Conservation (phyloP, 2,888 invertebrate genomes). For the Lithophane socia region DNA sequence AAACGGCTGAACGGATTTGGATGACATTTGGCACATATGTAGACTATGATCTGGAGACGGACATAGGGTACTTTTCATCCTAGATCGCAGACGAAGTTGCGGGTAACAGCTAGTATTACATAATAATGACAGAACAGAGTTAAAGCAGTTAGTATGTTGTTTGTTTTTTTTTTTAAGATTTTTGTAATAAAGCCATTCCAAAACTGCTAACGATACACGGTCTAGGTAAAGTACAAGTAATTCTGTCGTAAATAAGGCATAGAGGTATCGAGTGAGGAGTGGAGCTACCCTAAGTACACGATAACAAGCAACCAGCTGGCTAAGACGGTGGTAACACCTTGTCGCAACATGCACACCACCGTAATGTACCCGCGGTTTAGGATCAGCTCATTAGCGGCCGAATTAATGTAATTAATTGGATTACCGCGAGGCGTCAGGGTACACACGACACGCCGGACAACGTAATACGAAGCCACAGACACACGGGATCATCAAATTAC, state of each 20-base stretch:
- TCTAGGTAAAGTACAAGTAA: background rate
- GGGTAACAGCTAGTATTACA: no score
- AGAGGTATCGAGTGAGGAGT: background rate
- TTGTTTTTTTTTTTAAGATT: no score
- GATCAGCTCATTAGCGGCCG: conserved; percentile 66
- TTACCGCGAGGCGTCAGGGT: conserved; percentile 55
- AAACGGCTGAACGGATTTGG: no score
- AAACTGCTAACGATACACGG: no score
- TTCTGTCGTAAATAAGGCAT: background rate
- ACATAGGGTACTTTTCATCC: no score
- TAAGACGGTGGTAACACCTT: conserved; percentile 19
- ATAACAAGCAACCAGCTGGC: conserved; percentile 13
- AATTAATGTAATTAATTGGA: conserved; percentile 74
- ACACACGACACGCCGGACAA: conserved; percentile 13
- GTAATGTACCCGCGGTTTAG: conserved; percentile 22
- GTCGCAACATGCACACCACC: conserved; percentile 15
- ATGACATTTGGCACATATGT: no score
- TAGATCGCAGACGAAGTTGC: no score
- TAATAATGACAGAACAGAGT: no score
- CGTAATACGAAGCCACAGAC: conserved; percentile 58
- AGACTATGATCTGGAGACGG: no score
- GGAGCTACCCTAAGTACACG: conserved; percentile 2
- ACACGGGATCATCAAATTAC: conserved; percentile 63
- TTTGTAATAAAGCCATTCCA: background rate
- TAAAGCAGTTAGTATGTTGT: no score